phyloP scores from a whole-genome alignment of 92 coral and sea anemone genomes.

The Montipora capitata region DNA sequence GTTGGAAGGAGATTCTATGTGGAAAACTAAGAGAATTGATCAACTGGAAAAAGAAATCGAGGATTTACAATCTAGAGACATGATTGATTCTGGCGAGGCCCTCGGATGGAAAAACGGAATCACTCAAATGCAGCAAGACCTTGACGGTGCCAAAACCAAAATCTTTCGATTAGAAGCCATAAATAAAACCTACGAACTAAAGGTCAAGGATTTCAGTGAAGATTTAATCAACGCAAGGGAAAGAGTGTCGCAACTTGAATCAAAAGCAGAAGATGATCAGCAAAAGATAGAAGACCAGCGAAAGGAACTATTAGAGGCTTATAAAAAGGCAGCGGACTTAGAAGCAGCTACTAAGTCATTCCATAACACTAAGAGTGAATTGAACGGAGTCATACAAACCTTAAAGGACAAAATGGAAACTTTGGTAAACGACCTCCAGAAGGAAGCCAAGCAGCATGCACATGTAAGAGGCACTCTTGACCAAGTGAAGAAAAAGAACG shows the following conservation, averaged over 20 bases:
- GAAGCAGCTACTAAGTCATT: slow-evolving; percentile 95
- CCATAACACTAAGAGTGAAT: slow-evolving; percentile 88
- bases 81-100: slow-evolving; percentile 90
- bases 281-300: slow-evolving; percentile 91
- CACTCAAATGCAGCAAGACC: slow-evolving; percentile 83
- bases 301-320: slow-evolving; percentile 91
- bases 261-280: slow-evolving; percentile 85
- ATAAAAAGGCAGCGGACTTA: slow-evolving; percentile 92
- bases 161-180: slow-evolving; percentile 90
- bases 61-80: slow-evolving; percentile 84
- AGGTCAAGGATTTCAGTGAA: slow-evolving; percentile 89
- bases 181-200: slow-evolving; percentile 88
- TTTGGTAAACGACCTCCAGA: slow-evolving; percentile 93
- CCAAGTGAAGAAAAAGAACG: slow-evolving; percentile 90
- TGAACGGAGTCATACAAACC: slow-evolving; percentile 89
- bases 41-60: slow-evolving; percentile 88
- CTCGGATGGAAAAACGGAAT: slow-evolving; percentile 88
- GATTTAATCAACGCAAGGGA: slow-evolving; percentile 95
- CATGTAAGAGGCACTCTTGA: slow-evolving; percentile 93
- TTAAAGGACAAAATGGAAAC: slow-evolving; percentile 92
- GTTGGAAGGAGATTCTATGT: slow-evolving; percentile 89
- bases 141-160: slow-evolving; percentile 87
- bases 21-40: slow-evolving; percentile 85
- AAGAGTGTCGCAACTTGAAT: slow-evolving; percentile 93
- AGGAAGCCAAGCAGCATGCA: slow-evolving; percentile 97